A percentile compares a stretch with the other conserved stretches of the same genome.
phyloP scores from a whole-genome alignment of 2,888 invertebrate genomes.

The Phasia obesa region DNA sequence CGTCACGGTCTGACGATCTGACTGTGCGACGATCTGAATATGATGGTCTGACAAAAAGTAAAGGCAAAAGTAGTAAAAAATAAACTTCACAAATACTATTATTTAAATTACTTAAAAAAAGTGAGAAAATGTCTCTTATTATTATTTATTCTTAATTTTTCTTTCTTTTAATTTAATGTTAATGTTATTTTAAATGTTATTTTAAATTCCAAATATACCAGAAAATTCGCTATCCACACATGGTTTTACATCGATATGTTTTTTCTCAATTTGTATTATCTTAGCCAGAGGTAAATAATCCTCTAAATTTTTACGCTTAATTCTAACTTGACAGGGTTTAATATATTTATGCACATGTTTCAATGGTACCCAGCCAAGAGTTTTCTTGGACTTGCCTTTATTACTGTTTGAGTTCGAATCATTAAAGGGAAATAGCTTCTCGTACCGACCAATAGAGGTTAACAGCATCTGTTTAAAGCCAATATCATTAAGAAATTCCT shows the following conservation, averaged over 20 bases:
- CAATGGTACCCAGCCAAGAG: constrained; percentile 58
- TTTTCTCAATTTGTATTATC: constrained; percentile 51
- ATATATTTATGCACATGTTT: constrained; percentile 67
- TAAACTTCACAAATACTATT: too few species aligned
- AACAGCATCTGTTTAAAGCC: constrained; percentile 69
- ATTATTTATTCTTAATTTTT: too few species aligned
- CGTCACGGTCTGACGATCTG: too few species aligned
- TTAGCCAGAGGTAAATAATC: constrained; percentile 70
- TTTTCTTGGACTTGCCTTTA: background rate
- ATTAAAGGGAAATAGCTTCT: constrained; percentile 29
- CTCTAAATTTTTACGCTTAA: constrained; percentile 72
- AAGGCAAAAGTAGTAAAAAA: too few species aligned
- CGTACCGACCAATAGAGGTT: constrained; percentile 18
- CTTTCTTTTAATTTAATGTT: too few species aligned
- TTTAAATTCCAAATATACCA: constrained; percentile 41
- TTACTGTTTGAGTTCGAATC: constrained; percentile 1
- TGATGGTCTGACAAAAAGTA: too few species aligned
- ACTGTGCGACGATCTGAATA: too few species aligned
- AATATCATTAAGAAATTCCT: constrained; percentile 72
- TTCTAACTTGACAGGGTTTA: constrained; percentile 67
- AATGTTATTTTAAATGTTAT: too few species aligned
- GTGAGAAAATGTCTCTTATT: too few species aligned
- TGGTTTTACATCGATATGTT: background rate
- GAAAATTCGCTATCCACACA: background rate
- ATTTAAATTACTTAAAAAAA: too few species aligned